A percentile compares a stretch with the other conserved stretches of the same genome.
These are phyloP conservation scores for Oscheius sp. DNA, from an alignment of 1,140 invertebrate genomes.

Conservation along the genomic window DNA sequence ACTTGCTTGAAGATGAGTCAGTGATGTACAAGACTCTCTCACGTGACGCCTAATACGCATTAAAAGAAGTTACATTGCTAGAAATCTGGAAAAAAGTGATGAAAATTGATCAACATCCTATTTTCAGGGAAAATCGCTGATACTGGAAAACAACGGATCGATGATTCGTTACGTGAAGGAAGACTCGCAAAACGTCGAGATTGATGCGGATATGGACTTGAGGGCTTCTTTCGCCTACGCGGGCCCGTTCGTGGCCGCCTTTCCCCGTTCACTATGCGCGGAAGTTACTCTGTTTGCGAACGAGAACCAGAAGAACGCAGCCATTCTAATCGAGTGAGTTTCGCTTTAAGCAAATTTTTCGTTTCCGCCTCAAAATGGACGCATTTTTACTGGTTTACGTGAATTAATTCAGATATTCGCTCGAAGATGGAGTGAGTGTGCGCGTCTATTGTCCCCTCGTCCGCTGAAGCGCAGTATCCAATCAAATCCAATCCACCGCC, in stretches of 20 bases:
- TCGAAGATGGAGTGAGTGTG: slow-evolving; percentile 84
- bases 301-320: too few relatives aligned
- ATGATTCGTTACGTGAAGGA: slow-evolving; percentile 51
- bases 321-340: too few relatives aligned
- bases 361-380: too few relatives aligned
- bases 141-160: too few relatives aligned
- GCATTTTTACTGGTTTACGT: too few relatives aligned
- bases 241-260: slow-evolving; percentile 93
- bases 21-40: too few relatives aligned
- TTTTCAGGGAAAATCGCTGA: slow-evolving; percentile 87
- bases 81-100: slow-evolving; percentile 58
- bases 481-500: too few relatives aligned
- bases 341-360: too few relatives aligned
- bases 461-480: too few relatives aligned
- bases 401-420: slow-evolving; percentile 72
- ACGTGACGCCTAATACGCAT: background rate
- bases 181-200: slow-evolving; percentile 60
- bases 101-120: slow-evolving; percentile 90
- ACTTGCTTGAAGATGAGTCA: too few relatives aligned
- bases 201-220: slow-evolving; percentile 96
- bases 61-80: background rate
- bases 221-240: slow-evolving; percentile 81
- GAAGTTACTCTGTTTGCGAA: too few relatives aligned
- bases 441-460: slow-evolving; percentile 89
- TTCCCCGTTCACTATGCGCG: slow-evolving; percentile 77